phyloP scores from a whole-genome alignment of 2,888 invertebrate species.

The Fissipunctia ypsillon region DNA sequence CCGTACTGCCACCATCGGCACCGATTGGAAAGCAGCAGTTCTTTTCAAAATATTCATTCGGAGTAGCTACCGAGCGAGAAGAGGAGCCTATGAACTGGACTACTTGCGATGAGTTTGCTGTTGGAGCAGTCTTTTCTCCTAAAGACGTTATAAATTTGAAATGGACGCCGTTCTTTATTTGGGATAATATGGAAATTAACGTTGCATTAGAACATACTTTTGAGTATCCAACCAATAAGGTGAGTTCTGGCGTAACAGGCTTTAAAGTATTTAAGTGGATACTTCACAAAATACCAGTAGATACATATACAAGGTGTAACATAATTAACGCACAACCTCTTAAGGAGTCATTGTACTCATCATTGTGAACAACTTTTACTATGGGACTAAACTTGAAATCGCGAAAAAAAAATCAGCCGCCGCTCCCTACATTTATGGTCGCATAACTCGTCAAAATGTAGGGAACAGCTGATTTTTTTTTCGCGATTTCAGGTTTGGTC shows the following conservation, averaged over 20 bases:
- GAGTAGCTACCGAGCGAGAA: neutral
- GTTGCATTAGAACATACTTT: constrained; percentile 72
- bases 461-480: no score
- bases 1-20: accelerated
- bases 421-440: no score
- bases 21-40: neutral
- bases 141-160: constrained; percentile 76
- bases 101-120: constrained; percentile 79
- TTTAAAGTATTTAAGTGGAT: neutral
- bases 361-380: no score
- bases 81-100: constrained; percentile 71
- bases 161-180: constrained; percentile 83
- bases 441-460: no score
- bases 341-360: no score
- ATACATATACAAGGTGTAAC: no score
- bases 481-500: no score
- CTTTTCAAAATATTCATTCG: constrained; percentile 15
- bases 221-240: constrained; percentile 77
- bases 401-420: no score
- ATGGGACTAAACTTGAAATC: no score
- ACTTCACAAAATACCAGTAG: neutral
- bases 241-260: constrained; percentile 49
- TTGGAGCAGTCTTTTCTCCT: constrained; percentile 74
- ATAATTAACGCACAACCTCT: no score
- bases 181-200: constrained; percentile 66